These are phyloP conservation scores for Orthochromis malagaraziensis DNA, from an alignment of 2,113 vertebrate species.

Conservation along the genomic window DNA sequence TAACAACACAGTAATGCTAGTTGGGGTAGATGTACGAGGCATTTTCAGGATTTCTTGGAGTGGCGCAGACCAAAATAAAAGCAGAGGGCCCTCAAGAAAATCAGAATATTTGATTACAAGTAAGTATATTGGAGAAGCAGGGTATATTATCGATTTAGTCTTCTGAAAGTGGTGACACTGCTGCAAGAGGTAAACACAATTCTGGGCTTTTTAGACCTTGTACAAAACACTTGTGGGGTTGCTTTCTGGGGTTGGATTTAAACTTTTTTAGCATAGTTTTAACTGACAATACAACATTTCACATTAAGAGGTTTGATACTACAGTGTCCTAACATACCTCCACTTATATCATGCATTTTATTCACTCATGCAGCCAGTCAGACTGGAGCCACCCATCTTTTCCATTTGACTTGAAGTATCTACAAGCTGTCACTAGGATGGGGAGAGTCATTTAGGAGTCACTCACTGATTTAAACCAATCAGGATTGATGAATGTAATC, in stretches of 20 bases:
- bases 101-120: background rate
- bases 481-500: background rate
- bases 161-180: background rate
- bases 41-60: background rate
- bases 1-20: background rate
- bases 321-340: background rate
- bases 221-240: background rate
- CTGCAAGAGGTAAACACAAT: rapidly evolving
- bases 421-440: background rate
- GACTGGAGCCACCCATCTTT: background rate
- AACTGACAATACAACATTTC: background rate
- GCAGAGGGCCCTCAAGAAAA: background rate
- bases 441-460: background rate
- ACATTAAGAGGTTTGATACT: background rate
- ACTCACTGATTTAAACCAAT: background rate
- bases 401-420: background rate
- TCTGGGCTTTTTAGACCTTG: background rate
- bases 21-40: background rate
- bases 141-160: background rate
- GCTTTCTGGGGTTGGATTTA: background rate
- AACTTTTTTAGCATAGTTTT: background rate
- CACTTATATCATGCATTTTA: background rate
- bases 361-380: background rate
- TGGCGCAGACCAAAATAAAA: background rate
- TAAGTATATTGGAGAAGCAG: background rate